Percentiles rank a stretch among this genome's conserved stretches.
These are phyloP conservation scores for Cacoxenus indagator DNA, from an alignment of 2,888 invertebrate species.

Conservation along the genomic window DNA sequence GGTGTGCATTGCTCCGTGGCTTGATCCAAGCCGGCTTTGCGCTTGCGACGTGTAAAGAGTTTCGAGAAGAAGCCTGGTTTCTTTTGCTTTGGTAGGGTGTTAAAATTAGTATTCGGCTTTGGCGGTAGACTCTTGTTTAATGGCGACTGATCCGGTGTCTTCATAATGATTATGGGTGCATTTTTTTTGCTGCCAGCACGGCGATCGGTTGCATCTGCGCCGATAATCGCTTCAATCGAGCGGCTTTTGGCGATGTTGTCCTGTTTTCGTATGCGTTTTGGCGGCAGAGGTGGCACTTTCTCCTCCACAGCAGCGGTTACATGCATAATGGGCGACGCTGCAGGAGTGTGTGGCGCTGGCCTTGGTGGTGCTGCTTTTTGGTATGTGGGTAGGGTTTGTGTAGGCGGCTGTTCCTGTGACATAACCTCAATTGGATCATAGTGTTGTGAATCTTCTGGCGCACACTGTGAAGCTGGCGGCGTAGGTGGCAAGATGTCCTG, in stretches of 20 bases:
- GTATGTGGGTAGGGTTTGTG: constrained; percentile 13
- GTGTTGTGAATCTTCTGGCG: constrained; percentile 70
- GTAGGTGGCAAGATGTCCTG: constrained; percentile 73
- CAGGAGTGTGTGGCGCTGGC: constrained; percentile 37
- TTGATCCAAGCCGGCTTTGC: constrained; percentile 72
- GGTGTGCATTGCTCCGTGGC: constrained; percentile 37
- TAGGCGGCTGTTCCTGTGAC: constrained; percentile 69
- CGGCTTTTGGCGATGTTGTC: constrained; percentile 68
- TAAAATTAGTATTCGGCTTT: constrained; percentile 64
- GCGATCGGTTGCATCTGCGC: constrained; percentile 26
- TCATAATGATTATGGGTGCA: constrained; percentile 67
- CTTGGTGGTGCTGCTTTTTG: constrained; percentile 36
- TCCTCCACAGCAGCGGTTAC: constrained; percentile 72
- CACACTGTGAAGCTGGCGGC: constrained; percentile 62
- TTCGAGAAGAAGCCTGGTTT: constrained; percentile 78
- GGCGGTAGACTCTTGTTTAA: constrained; percentile 75
- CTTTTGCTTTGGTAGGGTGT: constrained; percentile 73
- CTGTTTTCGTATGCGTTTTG: constrained; percentile 80
- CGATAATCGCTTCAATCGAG: constrained; percentile 56
- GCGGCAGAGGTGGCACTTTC: constrained; percentile 83
- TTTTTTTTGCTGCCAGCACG: constrained; percentile 38
- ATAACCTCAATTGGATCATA: constrained; percentile 70
- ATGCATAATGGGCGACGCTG: constrained; percentile 69
- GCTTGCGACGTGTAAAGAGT: constrained; percentile 74
- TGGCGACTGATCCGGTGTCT: constrained; percentile 69